Percentiles rank a stretch among this genome's conserved stretches.
phyloP scores from a whole-genome alignment of 2,113 vertebrate genomes.

The Bostrychus sinensis region DNA sequence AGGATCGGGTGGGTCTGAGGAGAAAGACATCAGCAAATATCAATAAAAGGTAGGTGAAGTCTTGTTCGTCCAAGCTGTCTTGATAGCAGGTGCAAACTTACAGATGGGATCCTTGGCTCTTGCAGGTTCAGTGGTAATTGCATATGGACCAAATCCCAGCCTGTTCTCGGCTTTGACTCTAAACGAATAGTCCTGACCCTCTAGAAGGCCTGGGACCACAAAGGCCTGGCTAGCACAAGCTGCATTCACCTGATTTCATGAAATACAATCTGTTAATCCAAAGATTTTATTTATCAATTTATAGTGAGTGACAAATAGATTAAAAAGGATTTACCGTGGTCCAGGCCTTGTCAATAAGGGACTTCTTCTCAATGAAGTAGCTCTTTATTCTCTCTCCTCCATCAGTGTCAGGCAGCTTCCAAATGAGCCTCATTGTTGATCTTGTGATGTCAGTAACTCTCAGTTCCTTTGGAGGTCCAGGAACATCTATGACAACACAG shows the following conservation, averaged over 20 bases:
- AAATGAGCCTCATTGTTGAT: slow-evolving; percentile 90
- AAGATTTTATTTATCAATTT: background rate
- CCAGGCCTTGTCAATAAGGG: slow-evolving; percentile 92
- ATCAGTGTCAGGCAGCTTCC: slow-evolving; percentile 96
- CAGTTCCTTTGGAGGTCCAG: slow-evolving; percentile 92
- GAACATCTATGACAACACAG: slow-evolving; percentile 83
- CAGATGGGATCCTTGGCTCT: slow-evolving; percentile 95
- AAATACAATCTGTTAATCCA: background rate
- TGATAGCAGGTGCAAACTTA: slow-evolving; percentile 73
- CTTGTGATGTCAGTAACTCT: slow-evolving; percentile 94
- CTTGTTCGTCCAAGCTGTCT: background rate
- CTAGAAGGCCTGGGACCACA: slow-evolving; percentile 89
- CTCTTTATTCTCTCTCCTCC: slow-evolving; percentile 98
- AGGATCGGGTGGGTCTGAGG: slow-evolving; percentile 92
- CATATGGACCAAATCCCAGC: slow-evolving; percentile 89
- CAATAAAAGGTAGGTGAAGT: background rate
- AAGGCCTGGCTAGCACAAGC: slow-evolving; percentile 93
- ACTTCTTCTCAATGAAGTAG: slow-evolving; percentile 96
- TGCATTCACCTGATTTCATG: slow-evolving; percentile 74
- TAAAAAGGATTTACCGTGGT: slow-evolving; percentile 78
- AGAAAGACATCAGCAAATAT: background rate
- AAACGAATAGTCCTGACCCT: slow-evolving; percentile 95
- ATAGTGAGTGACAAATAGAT: background rate
- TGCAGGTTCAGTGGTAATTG: slow-evolving; percentile 87
- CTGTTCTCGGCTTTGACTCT: slow-evolving; percentile 94